Conservation (phyloP, 2,888 invertebrate species). For the Agrenia bidenticulata region DNA sequence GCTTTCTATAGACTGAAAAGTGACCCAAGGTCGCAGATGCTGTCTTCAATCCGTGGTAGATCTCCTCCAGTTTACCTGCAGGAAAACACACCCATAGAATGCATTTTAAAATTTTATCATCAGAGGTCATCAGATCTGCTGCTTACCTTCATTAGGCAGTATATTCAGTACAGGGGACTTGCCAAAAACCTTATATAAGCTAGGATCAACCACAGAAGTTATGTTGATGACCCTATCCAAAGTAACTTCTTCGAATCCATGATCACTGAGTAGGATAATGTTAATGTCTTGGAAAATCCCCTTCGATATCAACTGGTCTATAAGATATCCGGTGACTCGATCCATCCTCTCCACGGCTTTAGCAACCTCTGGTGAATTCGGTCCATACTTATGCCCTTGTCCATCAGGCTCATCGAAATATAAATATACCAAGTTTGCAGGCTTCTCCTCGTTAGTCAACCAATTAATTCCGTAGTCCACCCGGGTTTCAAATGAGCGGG, state of each 20-base stretch:
- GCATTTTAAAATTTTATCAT: background rate
- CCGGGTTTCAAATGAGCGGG: slow-evolving; percentile 5
- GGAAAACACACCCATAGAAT: too few relatives aligned
- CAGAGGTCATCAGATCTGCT: background rate
- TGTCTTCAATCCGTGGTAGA: slow-evolving; percentile 59
- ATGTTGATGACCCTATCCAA: slow-evolving; percentile 62
- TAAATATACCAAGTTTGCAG: slow-evolving; percentile 68
- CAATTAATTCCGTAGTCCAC: slow-evolving; percentile 60
- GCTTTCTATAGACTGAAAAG: slow-evolving; percentile 64
- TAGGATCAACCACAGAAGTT: slow-evolving; percentile 59
- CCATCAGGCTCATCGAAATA: slow-evolving; percentile 68
- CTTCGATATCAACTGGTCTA: slow-evolving; percentile 59
- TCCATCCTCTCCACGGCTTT: slow-evolving; percentile 44
- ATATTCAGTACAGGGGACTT: slow-evolving; percentile 65
- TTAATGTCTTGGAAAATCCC: slow-evolving; percentile 62
- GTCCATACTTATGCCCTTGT: slow-evolving; percentile 62
- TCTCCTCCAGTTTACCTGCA: slow-evolving; percentile 54
- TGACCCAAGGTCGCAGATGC: slow-evolving; percentile 55
- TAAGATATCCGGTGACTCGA: slow-evolving; percentile 61
- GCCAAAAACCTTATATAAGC: slow-evolving; percentile 60
- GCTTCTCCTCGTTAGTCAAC: slow-evolving; percentile 62
- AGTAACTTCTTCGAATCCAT: slow-evolving; percentile 67
- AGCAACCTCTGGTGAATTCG: slow-evolving; percentile 57
- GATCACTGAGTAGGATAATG: slow-evolving; percentile 70
- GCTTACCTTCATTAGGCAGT: slow-evolving; percentile 58